Evolutionary conservation across 2,888 invertebrate genomes (phyloP).

Genomic region (Drosophila maculinotata): DNA sequence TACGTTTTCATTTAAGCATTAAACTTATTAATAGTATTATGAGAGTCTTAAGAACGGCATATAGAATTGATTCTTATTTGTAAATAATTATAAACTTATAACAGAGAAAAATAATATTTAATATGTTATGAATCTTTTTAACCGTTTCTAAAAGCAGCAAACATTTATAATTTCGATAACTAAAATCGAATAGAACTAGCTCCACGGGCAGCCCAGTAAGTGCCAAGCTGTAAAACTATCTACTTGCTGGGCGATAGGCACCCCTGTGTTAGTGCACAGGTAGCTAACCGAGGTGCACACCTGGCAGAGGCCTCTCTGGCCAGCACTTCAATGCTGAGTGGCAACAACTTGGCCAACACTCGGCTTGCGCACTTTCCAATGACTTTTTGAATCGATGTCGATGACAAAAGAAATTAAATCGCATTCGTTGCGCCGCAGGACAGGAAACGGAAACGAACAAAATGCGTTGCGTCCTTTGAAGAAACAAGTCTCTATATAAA

Average conservation of each 20-base stretch:
- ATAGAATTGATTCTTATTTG: too few species aligned
- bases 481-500: neutral
- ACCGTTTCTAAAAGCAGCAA: too few species aligned
- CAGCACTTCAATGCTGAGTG: conserved; percentile 69
- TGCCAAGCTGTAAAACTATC: neutral
- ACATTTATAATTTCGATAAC: too few species aligned
- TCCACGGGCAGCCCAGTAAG: too few species aligned
- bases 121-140: too few species aligned
- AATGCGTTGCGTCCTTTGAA: conserved; percentile 38
- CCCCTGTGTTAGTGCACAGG: conserved; percentile 20
- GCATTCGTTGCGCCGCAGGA: conserved; percentile 71
- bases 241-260: neutral
- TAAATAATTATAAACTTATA: too few species aligned
- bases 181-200: too few species aligned
- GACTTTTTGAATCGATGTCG: conserved; percentile 68
- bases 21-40: neutral
- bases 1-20: neutral
- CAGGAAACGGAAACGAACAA: conserved; percentile 75
- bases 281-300: conserved; percentile 48
- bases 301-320: conserved; percentile 44
- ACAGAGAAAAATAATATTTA: too few species aligned
- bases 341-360: conserved; percentile 57
- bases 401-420: conserved; percentile 72
- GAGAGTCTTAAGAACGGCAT: too few species aligned
- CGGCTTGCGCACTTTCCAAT: conserved; percentile 40